Percentiles rank a stretch among this genome's conserved stretches.
phyloP scores from a whole-genome alignment of 2,888 invertebrate species.

The Cyaniris semiargus region DNA sequence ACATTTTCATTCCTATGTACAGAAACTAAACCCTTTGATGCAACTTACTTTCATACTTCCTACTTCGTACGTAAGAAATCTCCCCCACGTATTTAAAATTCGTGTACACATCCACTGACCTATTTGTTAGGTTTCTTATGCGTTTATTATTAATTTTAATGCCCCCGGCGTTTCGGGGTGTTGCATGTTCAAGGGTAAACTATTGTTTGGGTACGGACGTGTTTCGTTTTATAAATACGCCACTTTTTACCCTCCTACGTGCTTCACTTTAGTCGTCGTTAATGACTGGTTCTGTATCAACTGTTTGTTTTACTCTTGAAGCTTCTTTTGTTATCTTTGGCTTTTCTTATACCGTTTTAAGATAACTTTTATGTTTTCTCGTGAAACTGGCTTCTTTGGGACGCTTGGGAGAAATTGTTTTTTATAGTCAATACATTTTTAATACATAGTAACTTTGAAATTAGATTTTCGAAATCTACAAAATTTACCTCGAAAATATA shows the following conservation, averaged over 20 bases:
- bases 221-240: conserved; percentile 17
- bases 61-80: background rate
- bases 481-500: no score
- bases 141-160: conserved; percentile 29
- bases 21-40: background rate
- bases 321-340: conserved; percentile 1
- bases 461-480: no score
- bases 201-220: conserved; percentile 10
- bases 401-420: background rate
- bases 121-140: conserved; percentile 23
- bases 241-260: conserved; percentile 15
- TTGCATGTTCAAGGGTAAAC: conserved; percentile 17
- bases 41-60: background rate
- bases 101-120: conserved; percentile 25
- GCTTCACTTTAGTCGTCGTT: background rate
- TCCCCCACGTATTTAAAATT: background rate
- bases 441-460: no score
- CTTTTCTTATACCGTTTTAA: background rate
- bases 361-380: background rate
- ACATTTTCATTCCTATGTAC: no score
- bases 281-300: conserved; percentile 15
- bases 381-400: background rate
- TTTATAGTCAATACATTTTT: background rate
- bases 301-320: conserved; percentile 11
- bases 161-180: conserved; percentile 21